Base-by-base conservation (phyloP, 1,140 invertebrate genomes). In the Armadillidium nasatum region DNA sequence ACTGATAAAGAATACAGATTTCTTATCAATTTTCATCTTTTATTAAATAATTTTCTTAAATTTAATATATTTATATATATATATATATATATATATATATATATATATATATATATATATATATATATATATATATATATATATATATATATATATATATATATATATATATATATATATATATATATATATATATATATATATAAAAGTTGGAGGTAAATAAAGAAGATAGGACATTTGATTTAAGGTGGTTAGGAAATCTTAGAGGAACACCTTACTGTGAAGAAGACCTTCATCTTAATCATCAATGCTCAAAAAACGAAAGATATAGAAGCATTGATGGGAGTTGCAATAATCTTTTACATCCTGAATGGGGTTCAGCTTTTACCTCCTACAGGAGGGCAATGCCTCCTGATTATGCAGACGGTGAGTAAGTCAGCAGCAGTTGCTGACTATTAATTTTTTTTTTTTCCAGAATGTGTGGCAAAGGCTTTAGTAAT, bases 281-380 rank as follows among this genome's bases (percentile, higher is more conserved):
- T 23, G 74, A 78, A 66, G 44, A 72, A 19, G 45, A 21, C 1
- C 33, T 33, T 33, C 70, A 44, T 0, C 33, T 44, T 4, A 44
- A 71, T 10, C 74, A 70, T 4, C 44, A 4, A 0, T 76, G 71
- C 3, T 33, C 43, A 50, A 4, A 69, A 4, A 15, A 50, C 33
- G 67, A 60, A n/a, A 85, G 83, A 44, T 82, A 76, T 79, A 84
- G 89, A 54, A 86, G 85, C 0, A 82, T 85, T 68, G 88, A 89
- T 82, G 89, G 89, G 11, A 86, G 86, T 60, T 90, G 89, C 82
- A 90, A 90, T 81, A 90, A 90, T 82, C 80, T 89, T 11, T 83
- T 86, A 72, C 83, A 88, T 77, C 87, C 88, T 19, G 84, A 84
- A 19, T 87, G 86, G 84, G 89, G 89, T 50, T 84, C 88, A 10